These are phyloP conservation scores for Tragelaphus eurycerus DNA, from an alignment of 2,797 vertebrate genomes.

Conservation along the genomic window DNA sequence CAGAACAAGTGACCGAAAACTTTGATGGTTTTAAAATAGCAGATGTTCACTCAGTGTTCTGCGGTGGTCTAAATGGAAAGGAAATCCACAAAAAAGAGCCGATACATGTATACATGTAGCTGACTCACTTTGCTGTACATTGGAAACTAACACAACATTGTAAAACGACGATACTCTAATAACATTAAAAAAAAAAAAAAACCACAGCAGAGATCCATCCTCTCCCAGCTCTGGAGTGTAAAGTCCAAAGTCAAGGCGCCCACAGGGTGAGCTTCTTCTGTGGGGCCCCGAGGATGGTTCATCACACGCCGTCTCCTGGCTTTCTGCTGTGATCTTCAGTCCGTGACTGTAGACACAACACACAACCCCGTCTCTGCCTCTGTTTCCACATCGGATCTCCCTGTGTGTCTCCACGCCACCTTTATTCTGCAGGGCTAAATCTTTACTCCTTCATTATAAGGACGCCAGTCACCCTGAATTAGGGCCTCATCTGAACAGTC, in stretches of 20 bases:
- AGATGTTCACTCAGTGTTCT: background rate
- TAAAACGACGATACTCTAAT: background rate
- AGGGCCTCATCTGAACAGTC: background rate
- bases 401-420: background rate
- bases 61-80: background rate
- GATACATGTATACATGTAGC: fast-evolving
- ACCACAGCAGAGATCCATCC: background rate
- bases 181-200: background rate
- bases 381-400: background rate
- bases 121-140: background rate
- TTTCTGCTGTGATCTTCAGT: background rate
- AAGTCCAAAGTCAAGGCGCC: background rate
- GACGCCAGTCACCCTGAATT: background rate
- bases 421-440: background rate
- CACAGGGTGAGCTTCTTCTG: background rate
- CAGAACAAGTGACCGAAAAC: background rate
- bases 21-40: background rate
- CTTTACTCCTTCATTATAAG: background rate
- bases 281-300: fast-evolving
- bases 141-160: background rate
- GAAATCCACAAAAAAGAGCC: background rate
- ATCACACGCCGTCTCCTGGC: fast-evolving
- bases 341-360: fast-evolving
- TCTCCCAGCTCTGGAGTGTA: background rate
- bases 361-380: background rate